These are phyloP conservation scores for Anoplophora glabripennis DNA, from an alignment of 1,140 invertebrate species.

Conservation along the genomic window DNA sequence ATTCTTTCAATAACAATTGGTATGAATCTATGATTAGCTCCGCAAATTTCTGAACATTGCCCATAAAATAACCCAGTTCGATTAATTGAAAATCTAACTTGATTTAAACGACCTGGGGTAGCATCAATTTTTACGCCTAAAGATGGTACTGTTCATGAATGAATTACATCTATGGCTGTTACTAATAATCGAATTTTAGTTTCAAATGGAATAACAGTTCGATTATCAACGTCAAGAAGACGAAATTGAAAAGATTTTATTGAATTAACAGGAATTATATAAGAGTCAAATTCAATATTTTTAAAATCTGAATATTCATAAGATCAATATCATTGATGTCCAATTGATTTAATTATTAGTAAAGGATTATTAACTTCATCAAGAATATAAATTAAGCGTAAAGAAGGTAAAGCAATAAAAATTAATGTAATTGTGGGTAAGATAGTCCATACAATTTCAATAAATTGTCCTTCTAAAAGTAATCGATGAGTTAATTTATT, in stretches of 20 bases:
- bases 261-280: slow-evolving; percentile 55
- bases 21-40: slow-evolving; percentile 71
- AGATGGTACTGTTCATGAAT: too few relatives aligned
- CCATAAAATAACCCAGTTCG: slow-evolving; percentile 62
- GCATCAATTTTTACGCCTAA: slow-evolving; percentile 70
- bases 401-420: slow-evolving; percentile 60
- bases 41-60: slow-evolving; percentile 79
- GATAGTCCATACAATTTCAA: slow-evolving; percentile 66
- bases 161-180: too few relatives aligned
- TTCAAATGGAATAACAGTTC: too few relatives aligned
- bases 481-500: slow-evolving; percentile 54
- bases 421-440: slow-evolving; percentile 59
- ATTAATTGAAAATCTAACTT: slow-evolving; percentile 56
- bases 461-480: slow-evolving; percentile 52
- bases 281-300: slow-evolving; percentile 61
- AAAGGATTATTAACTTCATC: slow-evolving; percentile 57
- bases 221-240: slow-evolving; percentile 65
- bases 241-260: slow-evolving; percentile 50
- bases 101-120: slow-evolving; percentile 64
- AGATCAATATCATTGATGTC: slow-evolving; percentile 33
- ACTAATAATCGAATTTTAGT: too few relatives aligned
- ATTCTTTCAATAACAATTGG: too few relatives aligned
- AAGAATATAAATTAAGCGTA: slow-evolving; percentile 59
- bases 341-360: slow-evolving; percentile 55
- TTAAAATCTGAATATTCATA: slow-evolving; percentile 30